These are phyloP conservation scores for Heterodera schachtii DNA, from an alignment of 1,140 invertebrate genomes.

Conservation along the genomic window DNA sequence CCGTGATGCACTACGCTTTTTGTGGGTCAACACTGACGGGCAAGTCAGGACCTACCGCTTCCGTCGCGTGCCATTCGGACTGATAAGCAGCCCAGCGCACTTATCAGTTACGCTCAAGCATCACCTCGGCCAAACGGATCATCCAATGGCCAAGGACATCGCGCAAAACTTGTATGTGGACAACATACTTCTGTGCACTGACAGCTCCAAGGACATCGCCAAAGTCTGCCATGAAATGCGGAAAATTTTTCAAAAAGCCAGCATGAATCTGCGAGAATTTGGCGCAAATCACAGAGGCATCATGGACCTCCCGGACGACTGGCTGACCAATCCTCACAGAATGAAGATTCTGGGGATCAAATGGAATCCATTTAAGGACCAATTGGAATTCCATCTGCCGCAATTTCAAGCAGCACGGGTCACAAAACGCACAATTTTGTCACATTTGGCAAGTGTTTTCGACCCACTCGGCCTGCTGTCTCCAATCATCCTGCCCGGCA, in stretches of 20 bases:
- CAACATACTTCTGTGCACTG: no score
- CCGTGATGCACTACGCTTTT: conserved; percentile 1
- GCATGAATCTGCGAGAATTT: conserved; percentile 5
- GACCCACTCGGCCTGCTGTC: conserved; percentile 1
- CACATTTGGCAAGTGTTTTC: not conserved
- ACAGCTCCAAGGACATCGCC: no score
- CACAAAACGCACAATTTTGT: conserved; percentile 3
- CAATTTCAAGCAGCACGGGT: not conserved
- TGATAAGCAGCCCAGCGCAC: conserved; percentile 1
- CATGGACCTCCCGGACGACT: not conserved
- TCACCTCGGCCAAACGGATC: not conserved
- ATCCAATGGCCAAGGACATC: not conserved
- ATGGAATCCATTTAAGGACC: not conserved
- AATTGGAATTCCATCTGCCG: not conserved
- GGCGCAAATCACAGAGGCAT: not conserved
- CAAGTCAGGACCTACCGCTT: not conserved
- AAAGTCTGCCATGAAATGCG: no score
- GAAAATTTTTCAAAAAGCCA: no score
- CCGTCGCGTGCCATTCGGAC: not conserved
- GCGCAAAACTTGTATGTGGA: not conserved
- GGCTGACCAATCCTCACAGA: not conserved
- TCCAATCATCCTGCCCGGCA: not conserved
- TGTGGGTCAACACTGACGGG: not conserved
- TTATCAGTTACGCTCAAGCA: not conserved
- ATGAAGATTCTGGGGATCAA: conserved; percentile 1